Evolutionary conservation across 2,113 vertebrate species (phyloP), one percentile per base, ranked within the genome.

Genomic region (Oryctolagus cuniculus): DNA sequence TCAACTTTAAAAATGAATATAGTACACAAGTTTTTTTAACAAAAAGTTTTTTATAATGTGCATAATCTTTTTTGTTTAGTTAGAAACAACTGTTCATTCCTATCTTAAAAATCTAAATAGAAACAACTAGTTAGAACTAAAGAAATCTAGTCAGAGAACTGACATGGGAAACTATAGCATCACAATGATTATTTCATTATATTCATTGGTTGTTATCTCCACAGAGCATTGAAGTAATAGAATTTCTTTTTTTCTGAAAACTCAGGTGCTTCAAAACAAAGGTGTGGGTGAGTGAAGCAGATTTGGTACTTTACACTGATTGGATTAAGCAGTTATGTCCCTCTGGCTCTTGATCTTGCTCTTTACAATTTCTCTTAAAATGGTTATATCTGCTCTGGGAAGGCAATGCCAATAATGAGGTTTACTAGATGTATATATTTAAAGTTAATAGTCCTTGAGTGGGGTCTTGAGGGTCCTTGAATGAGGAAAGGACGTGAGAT

Each of bases 391-490:
- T 93, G 21, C 66, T 70, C 25, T n/a, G 38, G 84, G 51, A 91
- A 91, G 34, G 6, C 44, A 87, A 89, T 13, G 3, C 7, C 1
- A 15, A 85, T 77, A 73, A 61, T 53, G 53, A 77, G 53, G 21
- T 67, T 87, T 94, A 88, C 93, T 89, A 87, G 15, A 78, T 86
- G 34, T 94, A 29, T 81, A 16, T 84, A 44, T 85, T 84, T 95
- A 87, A 87, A 81, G 44, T 77, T 73, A 78, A 88, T 34, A 88
- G n/a, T 72, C 11, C 8, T 90, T 94, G 12, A 87, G 24, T 49
- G 29, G n/a, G 8, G 61, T 49, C 16, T 73, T 66, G 11, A 81
- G 24, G 12, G 31, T 27, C 9, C 58, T 94, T 92, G 73, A 53
- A 8, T 77, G 24, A 73, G 15, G 10, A 80, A 92, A 90, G 4